Conservation (phyloP, 2,797 vertebrate species). For the Silurus lanzhouensis region DNA sequence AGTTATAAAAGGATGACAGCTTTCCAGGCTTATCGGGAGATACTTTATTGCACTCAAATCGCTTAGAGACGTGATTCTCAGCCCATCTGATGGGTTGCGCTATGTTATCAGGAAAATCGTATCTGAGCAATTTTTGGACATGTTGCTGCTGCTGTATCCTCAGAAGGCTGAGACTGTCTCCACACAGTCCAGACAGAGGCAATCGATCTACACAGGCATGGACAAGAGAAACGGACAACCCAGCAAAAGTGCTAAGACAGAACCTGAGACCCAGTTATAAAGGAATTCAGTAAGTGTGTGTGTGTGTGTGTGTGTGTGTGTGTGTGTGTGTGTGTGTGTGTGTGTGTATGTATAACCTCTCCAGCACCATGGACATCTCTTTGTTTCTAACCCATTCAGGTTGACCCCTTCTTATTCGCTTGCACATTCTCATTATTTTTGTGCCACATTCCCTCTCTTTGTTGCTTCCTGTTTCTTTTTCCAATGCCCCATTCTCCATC, state of each 20-base stretch:
- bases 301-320: neutral
- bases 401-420: neutral
- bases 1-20: conserved; percentile 43
- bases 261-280: conserved; percentile 17
- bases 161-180: conserved; percentile 61
- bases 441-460: conserved; percentile 14
- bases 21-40: conserved; percentile 35
- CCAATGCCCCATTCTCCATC: conserved; percentile 13
- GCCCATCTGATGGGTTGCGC: conserved; percentile 47
- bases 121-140: conserved; percentile 46
- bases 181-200: conserved; percentile 63
- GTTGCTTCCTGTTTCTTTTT: conserved; percentile 10
- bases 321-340: neutral
- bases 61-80: conserved; percentile 15
- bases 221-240: conserved; percentile 60
- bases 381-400: conserved; percentile 6
- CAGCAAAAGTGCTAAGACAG: conserved; percentile 56
- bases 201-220: conserved; percentile 69
- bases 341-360: neutral
- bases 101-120: conserved; percentile 58
- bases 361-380: neutral
- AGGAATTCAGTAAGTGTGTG: neutral
- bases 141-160: conserved; percentile 54
- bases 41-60: neutral
- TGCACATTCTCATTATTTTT: conserved; percentile 28